phyloP scores from a whole-genome alignment of 2,113 vertebrate species.

The Paralichthys olivaceus region DNA sequence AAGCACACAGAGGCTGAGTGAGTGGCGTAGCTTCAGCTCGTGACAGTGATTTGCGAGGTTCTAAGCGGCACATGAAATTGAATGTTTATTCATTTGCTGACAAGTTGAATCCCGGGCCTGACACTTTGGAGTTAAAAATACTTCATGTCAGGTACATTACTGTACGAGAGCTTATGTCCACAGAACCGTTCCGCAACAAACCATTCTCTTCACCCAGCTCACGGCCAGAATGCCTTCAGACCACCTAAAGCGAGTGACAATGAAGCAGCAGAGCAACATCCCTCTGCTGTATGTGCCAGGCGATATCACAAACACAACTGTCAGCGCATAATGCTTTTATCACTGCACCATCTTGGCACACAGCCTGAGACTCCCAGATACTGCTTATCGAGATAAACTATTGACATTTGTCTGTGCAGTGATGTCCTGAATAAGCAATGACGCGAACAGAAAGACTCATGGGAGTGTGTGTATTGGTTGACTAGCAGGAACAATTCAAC shows the following conservation, averaged over 20 bases:
- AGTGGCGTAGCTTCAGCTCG: constrained; percentile 46
- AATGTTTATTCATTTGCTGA: constrained; percentile 73
- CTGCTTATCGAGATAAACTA: constrained; percentile 76
- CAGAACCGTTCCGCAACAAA: constrained; percentile 57
- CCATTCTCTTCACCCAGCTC: constrained; percentile 64
- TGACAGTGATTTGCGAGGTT: constrained; percentile 66
- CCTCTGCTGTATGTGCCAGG: constrained; percentile 31
- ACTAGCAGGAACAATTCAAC: constrained; percentile 32
- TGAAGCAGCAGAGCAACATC: constrained; percentile 60
- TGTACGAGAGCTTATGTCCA: constrained; percentile 68
- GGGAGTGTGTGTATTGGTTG: constrained; percentile 28
- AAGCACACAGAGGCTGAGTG: constrained; percentile 64
- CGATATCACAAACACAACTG: constrained; percentile 64
- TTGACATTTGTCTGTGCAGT: constrained; percentile 69
- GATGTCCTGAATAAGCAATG: constrained; percentile 69
- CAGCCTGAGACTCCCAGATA: constrained; percentile 71
- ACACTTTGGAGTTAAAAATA: constrained; percentile 69
- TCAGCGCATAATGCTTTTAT: constrained; percentile 72
- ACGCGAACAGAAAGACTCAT: constrained; percentile 6
- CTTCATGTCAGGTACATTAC: constrained; percentile 72
- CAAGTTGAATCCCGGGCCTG: constrained; percentile 58
- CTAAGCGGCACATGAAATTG: constrained; percentile 58
- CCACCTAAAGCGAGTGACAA: constrained; percentile 63
- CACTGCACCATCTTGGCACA: constrained; percentile 69
- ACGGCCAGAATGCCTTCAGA: constrained; percentile 60